phyloP scores from a whole-genome alignment of 2,888 invertebrate genomes.

The Gari tellinella region DNA sequence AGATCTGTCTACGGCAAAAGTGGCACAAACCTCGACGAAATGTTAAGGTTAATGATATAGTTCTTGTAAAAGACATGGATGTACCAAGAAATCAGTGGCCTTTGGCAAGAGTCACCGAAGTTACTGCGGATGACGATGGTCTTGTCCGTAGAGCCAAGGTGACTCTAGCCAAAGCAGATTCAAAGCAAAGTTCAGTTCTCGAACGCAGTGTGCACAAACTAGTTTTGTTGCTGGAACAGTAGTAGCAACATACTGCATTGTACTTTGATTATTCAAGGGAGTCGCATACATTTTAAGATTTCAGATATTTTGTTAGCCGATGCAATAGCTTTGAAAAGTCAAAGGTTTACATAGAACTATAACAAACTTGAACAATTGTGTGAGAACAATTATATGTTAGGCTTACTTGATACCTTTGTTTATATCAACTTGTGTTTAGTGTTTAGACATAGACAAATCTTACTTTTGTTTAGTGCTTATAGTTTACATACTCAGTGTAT shows the following conservation, averaged over 20 bases:
- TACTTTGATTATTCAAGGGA: no score
- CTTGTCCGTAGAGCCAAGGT: constrained; percentile 47
- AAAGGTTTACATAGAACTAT: no score
- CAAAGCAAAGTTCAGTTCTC: background rate
- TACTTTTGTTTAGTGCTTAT: no score
- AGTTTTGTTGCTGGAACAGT: constrained; percentile 6
- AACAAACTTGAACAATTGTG: no score
- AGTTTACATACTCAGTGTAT: no score
- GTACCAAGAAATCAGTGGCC: constrained; percentile 40
- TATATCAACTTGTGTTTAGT: no score
- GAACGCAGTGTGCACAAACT: constrained; percentile 21
- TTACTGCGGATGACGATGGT: constrained; percentile 35
- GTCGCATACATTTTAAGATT: no score
- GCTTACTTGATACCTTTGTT: no score
- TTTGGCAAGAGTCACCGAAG: constrained; percentile 30
- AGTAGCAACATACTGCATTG: background rate
- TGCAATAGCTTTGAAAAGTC: no score
- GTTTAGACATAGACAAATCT: no score
- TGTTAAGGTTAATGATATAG: constrained; percentile 32
- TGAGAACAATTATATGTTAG: no score
- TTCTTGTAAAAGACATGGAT: constrained; percentile 36
- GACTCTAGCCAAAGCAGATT: background rate
- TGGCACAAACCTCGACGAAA: constrained; percentile 49
- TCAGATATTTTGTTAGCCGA: no score
- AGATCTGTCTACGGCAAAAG: constrained; percentile 18